A percentile compares a stretch with the other conserved stretches of the same genome.
phyloP scores from a whole-genome alignment of 2,888 invertebrate genomes.

The Hydrotaea diabolus region DNA sequence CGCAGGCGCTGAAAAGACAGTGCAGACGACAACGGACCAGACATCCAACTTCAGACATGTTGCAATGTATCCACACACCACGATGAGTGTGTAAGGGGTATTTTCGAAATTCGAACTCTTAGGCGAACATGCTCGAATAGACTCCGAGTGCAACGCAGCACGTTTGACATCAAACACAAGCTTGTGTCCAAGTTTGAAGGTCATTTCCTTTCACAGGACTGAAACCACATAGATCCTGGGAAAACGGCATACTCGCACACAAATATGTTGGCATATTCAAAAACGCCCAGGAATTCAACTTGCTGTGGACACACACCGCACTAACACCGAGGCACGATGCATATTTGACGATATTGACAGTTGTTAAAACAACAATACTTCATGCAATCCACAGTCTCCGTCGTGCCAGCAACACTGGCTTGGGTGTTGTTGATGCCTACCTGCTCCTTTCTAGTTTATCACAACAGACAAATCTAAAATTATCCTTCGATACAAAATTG shows the following conservation, averaged over 20 bases:
- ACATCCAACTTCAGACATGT: neutral
- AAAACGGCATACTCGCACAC: neutral
- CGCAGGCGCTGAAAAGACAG: neutral
- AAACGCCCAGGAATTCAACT: constrained; percentile 30
- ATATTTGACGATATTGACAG: constrained; percentile 38
- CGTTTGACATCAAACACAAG: neutral
- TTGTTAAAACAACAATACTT: constrained; percentile 52
- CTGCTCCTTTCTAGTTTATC: constrained; percentile 18
- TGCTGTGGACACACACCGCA: neutral
- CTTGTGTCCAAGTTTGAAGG: constrained; percentile 7
- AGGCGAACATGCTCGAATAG: neutral
- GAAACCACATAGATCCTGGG: neutral
- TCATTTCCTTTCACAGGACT: neutral
- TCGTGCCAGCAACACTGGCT: neutral
- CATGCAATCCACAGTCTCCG: constrained; percentile 61
- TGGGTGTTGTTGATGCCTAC: constrained; percentile 2
- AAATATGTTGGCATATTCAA: constrained; percentile 5
- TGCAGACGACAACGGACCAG: neutral
- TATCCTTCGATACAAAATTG: neutral
- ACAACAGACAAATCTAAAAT: neutral
- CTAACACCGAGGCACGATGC: neutral
- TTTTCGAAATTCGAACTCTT: neutral
- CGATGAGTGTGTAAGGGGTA: neutral
- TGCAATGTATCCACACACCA: neutral
- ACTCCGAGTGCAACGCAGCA: neutral